Evolutionary conservation across 1,140 invertebrate genomes (phyloP).

Genomic region (Polypedilum pembai): DNA sequence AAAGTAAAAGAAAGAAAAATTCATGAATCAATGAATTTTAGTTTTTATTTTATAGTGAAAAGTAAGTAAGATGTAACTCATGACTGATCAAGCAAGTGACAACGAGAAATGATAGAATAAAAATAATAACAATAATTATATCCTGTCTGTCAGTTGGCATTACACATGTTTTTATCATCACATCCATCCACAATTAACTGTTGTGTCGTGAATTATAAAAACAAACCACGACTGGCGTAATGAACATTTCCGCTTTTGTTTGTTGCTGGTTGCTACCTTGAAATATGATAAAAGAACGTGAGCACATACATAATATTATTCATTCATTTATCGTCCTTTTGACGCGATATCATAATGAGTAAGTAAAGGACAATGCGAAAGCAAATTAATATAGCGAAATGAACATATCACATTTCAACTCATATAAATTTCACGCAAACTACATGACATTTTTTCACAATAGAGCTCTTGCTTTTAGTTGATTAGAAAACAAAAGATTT

Average conservation of each 20-base stretch:
- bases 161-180: constrained; percentile 12
- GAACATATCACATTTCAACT: background rate
- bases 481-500: too few species aligned
- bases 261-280: background rate
- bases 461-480: too few species aligned
- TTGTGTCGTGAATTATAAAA: constrained; percentile 6
- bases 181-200: constrained; percentile 3
- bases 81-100: constrained; percentile 16
- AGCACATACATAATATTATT: background rate
- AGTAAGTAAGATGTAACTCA: constrained; percentile 3
- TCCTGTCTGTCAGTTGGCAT: constrained; percentile 15
- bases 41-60: background rate
- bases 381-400: background rate
- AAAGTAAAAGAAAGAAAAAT: background rate
- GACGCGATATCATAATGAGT: constrained; percentile 16
- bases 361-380: background rate
- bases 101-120: background rate
- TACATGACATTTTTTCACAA: too few species aligned
- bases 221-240: constrained; percentile 15
- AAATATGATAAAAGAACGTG: background rate
- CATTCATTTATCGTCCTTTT: background rate
- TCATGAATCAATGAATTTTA: background rate
- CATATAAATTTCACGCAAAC: too few species aligned
- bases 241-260: constrained; percentile 11
- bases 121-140: constrained; percentile 8